Evolutionary conservation across 2,113 vertebrate genomes (phyloP), one percentile per base, ranked within the genome.

Genomic region (Heliornis fulica): DNA sequence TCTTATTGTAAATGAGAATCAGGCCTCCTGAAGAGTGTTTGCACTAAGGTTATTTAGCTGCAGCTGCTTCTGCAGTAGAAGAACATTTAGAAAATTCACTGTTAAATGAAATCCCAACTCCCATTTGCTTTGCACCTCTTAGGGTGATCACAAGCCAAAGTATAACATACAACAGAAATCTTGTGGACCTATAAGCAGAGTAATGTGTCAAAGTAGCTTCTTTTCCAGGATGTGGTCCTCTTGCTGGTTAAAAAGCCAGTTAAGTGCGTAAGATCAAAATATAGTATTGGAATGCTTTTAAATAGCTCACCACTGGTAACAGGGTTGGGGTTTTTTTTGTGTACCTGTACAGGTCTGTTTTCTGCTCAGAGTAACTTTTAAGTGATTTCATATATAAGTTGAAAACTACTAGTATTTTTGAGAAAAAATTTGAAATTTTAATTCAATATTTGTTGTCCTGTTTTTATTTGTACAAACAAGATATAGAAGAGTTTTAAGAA

Each of bases 1-100:
- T 10, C 20, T 72, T n/a, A 60, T 31, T 17, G 13, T 38, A 87
- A 94, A 87, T 86, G 59, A 70, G 93, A 87, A 59, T 91, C 83
- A 61, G 54, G 53, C 20, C 16, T 75, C 87, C 59, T 72, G 57
- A 91, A 88, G 75, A 92, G 65, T 25, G 31, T 86, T 91, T 85
- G 36, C 84, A 63, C 53, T 60, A 16, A 45, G 34, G 50, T 86
- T 89, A 53, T 85, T 94, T 79, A 51, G 41, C 41, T 90, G 68
- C 48, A 72, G 45, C 29, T 68, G 14, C 36, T 89, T 87, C 65
- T 87, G 31, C 56, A 93, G 23, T 38, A 38, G 83, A 78, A n/a
- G 9, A 16, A 48, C 36, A 92, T 82, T 90, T 63, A 70, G 50
- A 85, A 89, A 89, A 80, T 77, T 48, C 66, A 57, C 7, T 80